Percentiles rank a stretch among this genome's conserved stretches.
Evolutionary conservation across 2,113 vertebrate genomes (phyloP).

Genomic region (Odobenus rosmarus): DNA sequence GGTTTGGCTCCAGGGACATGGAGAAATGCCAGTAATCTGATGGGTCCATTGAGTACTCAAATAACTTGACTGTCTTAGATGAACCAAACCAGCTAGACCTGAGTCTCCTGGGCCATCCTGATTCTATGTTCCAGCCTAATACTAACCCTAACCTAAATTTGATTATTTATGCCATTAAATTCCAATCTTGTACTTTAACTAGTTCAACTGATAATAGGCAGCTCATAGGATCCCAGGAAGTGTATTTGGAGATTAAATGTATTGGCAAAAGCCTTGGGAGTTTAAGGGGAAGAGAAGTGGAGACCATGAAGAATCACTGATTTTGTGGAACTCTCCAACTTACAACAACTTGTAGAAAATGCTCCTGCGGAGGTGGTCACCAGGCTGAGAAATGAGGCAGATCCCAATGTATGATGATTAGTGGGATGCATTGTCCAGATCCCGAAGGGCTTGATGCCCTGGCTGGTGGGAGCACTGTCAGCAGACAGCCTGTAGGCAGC

Average conservation of each 20-base stretch:
- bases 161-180: not conserved
- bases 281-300: not conserved
- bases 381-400: not conserved
- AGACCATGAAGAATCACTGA: not conserved
- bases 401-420: not conserved
- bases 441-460: not conserved
- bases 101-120: not conserved
- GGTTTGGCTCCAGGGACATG: not conserved
- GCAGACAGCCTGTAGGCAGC: not conserved
- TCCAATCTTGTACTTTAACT: not conserved
- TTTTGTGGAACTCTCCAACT: not conserved
- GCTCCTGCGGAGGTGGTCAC: not conserved
- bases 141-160: constrained; percentile 23
- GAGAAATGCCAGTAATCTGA: not conserved
- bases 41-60: not conserved
- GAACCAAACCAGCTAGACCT: not conserved
- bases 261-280: not conserved
- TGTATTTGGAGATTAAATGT: not conserved
- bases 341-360: not conserved
- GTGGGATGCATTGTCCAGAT: not conserved
- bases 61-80: not conserved
- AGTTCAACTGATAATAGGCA: not conserved
- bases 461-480: not conserved
- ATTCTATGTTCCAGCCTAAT: not conserved
- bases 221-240: not conserved